Evolutionary conservation across 2,113 vertebrate species (phyloP), one percentile per base, ranked within the genome.

Genomic region (Heterochromis multidens): DNA sequence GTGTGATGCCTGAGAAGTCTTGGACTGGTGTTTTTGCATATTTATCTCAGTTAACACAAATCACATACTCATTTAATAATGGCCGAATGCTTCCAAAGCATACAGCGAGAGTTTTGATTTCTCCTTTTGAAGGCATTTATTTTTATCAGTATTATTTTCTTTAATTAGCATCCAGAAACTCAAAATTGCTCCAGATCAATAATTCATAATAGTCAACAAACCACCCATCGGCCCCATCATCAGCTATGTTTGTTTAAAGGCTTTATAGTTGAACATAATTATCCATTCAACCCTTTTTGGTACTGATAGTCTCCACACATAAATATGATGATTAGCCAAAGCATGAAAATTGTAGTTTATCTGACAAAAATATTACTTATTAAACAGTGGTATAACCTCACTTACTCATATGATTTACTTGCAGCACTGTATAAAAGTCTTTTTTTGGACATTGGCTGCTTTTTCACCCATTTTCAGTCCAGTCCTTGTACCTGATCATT

Each of bases 11-110:
- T 29, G 25, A 49, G 67, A 29, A 29, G 43, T 12, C 62, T 12
- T 21, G 7, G 49, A 3, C 49, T 17, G 27, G 27, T 62, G 61
- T 65, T 65, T 37, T 2, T 77, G 21, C 13, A 17, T 23, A n/a
- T 49, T 29, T 79, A 14, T 12, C 37, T 46, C 21, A 35, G 12
- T 33, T 13, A 52, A 9, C n/a, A 4, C 25, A 46, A 43, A 70
- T 46, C 8, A 17, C 7, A 16, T 27, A 13, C 14, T 25, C 6
- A 12, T 9, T 14, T 31, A 61, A 49, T n/a, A 0, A 49, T 5
- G 5, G 43, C 17, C 2, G 9, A 17, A 6, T 3, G 3, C 1
- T 29, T 62, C 77, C 58, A 62, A 60, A 23, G 0, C 0, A 58
- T 4, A 31, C 37, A 21, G 37, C 11, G 65, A 70, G 25, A 49